A percentile compares a stretch with the other conserved stretches of the same genome.
Evolutionary conservation across 35 echinoderm and acorn worm genomes (phyloP).

Genomic region (Amphiura filiformis): DNA sequence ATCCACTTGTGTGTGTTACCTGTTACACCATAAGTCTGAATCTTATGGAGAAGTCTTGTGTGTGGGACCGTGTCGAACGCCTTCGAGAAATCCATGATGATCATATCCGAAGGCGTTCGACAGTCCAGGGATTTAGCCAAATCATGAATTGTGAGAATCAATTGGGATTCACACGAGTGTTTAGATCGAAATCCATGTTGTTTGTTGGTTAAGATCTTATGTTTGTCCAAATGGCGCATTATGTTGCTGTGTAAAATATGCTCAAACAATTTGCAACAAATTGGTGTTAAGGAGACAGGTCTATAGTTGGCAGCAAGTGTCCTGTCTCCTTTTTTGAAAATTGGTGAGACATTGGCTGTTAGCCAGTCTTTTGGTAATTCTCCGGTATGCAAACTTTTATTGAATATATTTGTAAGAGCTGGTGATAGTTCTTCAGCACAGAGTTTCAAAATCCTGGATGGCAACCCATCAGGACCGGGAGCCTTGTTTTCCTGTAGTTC

Average conservation of each 20-base stretch:
- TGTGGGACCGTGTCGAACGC: no score
- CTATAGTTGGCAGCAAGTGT: no score
- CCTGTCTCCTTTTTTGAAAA: no score
- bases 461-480: neutral
- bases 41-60: no score
- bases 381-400: neutral
- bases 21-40: no score
- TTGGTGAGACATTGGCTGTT: constrained; percentile 8
- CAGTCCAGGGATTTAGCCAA: no score
- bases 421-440: neutral
- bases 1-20: no score
- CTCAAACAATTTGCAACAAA: constrained; percentile 25
- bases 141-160: no score
- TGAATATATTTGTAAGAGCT: neutral
- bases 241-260: constrained; percentile 25
- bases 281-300: constrained; percentile 1
- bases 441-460: neutral
- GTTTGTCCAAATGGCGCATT: constrained; percentile 1
- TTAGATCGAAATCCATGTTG: no score
- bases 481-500: neutral
- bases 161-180: constrained; percentile 4
- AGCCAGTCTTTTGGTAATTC: constrained; percentile 15
- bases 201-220: neutral
- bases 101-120: no score
- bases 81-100: no score